A percentile compares a stretch with the other conserved stretches of the same genome.
phyloP scores from a whole-genome alignment of 2,113 vertebrate genomes.

The Eonycteris spelaea region DNA sequence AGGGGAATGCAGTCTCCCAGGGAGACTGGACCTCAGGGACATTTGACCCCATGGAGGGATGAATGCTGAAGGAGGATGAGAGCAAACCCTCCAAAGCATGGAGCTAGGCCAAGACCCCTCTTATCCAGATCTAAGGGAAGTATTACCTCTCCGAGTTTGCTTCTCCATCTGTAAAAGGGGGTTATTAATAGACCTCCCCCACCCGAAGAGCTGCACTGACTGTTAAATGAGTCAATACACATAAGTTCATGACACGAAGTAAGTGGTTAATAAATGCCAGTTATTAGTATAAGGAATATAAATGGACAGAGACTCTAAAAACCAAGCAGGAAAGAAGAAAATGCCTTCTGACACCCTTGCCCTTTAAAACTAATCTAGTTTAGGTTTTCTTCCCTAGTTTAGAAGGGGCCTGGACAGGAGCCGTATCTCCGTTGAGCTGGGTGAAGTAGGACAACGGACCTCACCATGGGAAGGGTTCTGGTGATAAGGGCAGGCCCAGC shows the following conservation, averaged over 20 bases:
- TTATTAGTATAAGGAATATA: background rate
- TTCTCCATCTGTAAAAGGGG: background rate
- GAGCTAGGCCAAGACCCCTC: background rate
- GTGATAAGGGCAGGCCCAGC: background rate
- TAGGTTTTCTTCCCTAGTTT: background rate
- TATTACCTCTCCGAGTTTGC: background rate
- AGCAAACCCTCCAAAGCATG: background rate
- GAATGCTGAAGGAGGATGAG: background rate
- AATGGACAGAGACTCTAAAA: background rate
- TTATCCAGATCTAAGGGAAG: background rate
- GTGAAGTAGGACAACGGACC: background rate
- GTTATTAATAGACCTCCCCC: background rate
- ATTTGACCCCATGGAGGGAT: no score
- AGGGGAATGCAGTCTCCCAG: background rate
- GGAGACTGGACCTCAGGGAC: background rate
- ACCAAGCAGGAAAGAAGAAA: background rate
- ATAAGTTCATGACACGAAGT: background rate
- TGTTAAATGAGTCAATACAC: background rate
- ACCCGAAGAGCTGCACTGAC: background rate
- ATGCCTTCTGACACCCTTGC: background rate
- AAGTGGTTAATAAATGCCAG: background rate
- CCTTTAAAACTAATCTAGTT: background rate
- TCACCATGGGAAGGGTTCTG: background rate
- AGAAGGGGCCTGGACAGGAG: background rate
- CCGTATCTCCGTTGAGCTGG: background rate